A percentile compares a stretch with the other conserved stretches of the same genome.
Conservation (phyloP, 2,888 invertebrate genomes). For the Drosophila falleni region DNA sequence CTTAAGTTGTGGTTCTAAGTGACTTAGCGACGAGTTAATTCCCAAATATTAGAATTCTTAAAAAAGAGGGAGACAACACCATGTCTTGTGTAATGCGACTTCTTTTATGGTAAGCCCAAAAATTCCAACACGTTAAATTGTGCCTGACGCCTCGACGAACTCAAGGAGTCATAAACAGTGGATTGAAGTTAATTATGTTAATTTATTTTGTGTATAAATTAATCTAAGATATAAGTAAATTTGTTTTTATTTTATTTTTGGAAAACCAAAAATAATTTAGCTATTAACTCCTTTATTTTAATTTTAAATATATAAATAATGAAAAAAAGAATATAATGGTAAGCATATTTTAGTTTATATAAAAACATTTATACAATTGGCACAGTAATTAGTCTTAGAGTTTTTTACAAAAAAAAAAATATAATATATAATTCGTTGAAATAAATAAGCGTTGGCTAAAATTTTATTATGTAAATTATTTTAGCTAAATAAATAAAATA, state of each 20-base stretch:
- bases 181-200: slow-evolving; percentile 25
- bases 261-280: too few relatives aligned
- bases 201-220: neutral
- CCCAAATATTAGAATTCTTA: slow-evolving; percentile 49
- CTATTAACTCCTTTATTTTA: too few relatives aligned
- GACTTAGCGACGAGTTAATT: slow-evolving; percentile 66
- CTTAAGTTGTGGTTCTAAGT: slow-evolving; percentile 39
- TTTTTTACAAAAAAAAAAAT: too few relatives aligned
- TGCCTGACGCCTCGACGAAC: slow-evolving; percentile 5
- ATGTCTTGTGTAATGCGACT: slow-evolving; percentile 13
- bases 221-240: too few relatives aligned
- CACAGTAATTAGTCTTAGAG: too few relatives aligned
- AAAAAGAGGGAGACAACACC: slow-evolving; percentile 18
- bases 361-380: too few relatives aligned
- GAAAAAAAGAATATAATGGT: too few relatives aligned
- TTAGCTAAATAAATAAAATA: neutral
- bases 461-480: too few relatives aligned
- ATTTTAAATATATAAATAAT: too few relatives aligned
- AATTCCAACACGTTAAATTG: slow-evolving; percentile 6
- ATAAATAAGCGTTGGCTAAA: too few relatives aligned
- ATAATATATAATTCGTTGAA: too few relatives aligned
- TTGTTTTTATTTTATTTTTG: neutral
- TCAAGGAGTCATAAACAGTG: slow-evolving; percentile 2
- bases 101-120: slow-evolving; percentile 2
- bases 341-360: too few relatives aligned